Conservation (phyloP, 1,140 invertebrate species). For the Zaprionus tsacasi region DNA sequence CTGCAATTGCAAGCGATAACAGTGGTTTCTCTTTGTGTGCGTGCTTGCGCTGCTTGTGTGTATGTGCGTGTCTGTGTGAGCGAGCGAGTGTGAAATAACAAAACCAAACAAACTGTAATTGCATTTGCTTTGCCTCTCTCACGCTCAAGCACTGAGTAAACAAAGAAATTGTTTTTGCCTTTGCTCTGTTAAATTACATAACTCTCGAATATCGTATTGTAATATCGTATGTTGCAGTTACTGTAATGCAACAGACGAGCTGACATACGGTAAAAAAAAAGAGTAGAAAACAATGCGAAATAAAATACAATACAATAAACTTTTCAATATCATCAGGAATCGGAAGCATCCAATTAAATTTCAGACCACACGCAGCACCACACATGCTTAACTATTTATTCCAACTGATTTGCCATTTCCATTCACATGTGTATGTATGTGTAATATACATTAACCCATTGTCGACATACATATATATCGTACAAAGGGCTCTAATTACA, state of each 20-base stretch:
- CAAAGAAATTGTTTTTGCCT: conserved; percentile 40
- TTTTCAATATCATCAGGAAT: conserved; percentile 5
- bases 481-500: conserved; percentile 67
- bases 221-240: conserved; percentile 30
- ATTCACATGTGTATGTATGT: conserved; percentile 6
- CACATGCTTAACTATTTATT: conserved; percentile 47
- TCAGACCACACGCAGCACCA: conserved; percentile 32
- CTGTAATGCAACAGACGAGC: neutral
- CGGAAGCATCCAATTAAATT: conserved; percentile 39
- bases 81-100: conserved; percentile 42
- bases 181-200: conserved; percentile 32
- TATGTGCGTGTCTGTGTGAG: conserved; percentile 9
- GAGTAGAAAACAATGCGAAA: neutral
- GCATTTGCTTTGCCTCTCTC: conserved; percentile 45
- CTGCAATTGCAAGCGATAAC: conserved; percentile 54
- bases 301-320: conserved; percentile 1
- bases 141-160: conserved; percentile 5
- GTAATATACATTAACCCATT: neutral
- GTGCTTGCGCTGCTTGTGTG: conserved; percentile 3
- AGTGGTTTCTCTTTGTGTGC: conserved; percentile 35
- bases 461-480: neutral
- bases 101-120: conserved; percentile 57
- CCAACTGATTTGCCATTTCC: conserved; percentile 44
- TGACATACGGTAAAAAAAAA: neutral
- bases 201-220: conserved; percentile 30